Evolutionary conservation across 2,113 vertebrate species (phyloP).

Genomic region (Lanius collurio): DNA sequence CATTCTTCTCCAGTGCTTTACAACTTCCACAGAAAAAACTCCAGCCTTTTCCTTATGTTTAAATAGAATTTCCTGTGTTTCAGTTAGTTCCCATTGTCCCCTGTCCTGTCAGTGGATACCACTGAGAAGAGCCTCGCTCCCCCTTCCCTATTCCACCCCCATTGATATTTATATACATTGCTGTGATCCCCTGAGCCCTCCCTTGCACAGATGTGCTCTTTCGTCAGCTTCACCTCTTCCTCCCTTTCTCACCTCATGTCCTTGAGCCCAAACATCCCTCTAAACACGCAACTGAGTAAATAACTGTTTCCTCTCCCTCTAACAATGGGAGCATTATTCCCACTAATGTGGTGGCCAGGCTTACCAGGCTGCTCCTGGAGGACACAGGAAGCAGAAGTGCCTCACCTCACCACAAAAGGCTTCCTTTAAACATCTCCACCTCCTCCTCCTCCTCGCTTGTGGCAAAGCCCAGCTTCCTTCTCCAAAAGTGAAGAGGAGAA

Average conservation of each 20-base stretch:
- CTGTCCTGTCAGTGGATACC: not conserved
- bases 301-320: conserved; percentile 38
- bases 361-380: conserved; percentile 1
- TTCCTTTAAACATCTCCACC: not conserved
- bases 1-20: not conserved
- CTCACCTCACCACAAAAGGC: not conserved
- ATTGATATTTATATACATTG: not conserved
- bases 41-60: not conserved
- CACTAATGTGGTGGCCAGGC: not conserved
- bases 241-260: conserved; percentile 50
- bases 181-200: not conserved
- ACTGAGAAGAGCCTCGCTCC: not conserved
- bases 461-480: not conserved
- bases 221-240: conserved; percentile 42
- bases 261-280: conserved; percentile 40
- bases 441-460: not conserved
- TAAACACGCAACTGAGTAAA: conserved; percentile 24
- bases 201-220: not conserved
- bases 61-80: conserved; percentile 38
- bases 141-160: not conserved
- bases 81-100: not conserved
- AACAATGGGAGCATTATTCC: conserved; percentile 43
- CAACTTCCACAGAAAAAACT: not conserved
- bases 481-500: not conserved
- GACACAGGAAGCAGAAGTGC: conserved; percentile 18